Base-by-base conservation (phyloP, 1,140 invertebrate genomes). In the Aphelenchoides besseyi region DNA sequence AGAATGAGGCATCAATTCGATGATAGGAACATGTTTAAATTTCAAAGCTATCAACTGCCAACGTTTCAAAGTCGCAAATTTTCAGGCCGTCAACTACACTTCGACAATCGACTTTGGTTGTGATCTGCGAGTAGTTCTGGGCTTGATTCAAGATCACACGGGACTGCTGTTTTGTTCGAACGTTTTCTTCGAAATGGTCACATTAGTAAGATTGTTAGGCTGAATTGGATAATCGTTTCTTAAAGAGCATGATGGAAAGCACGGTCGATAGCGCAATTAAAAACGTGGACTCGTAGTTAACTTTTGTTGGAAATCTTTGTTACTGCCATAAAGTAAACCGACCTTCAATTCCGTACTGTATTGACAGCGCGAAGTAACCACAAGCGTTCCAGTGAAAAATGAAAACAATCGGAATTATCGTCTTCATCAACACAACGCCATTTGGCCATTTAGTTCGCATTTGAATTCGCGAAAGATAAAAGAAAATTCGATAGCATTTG, bases 161-260 rank as follows among this genome's bases (percentile, higher is more conserved):
- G 75, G 75, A 29, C 73, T 76, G 9, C 16, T 76, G 18, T 76
- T 76, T 36, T 76, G 77, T 29, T 37, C 70, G 5, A 79, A 76
- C 48, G 74, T 76, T n/a, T 76, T 76, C 64, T 54, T 48, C 16
- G 73, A 78, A 69, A 76, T 76, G 33, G 75, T 68, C 63, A 71
- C 79, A 61, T 29, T 79, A 23, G 75, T 75, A 67, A 41, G 23
- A 36, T 37, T n/a, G n/a, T n/a, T n/a, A n/a, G n/a, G n/a, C n/a
- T n/a, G n/a, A n/a, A n/a, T n/a, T n/a, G n/a, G n/a, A n/a, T n/a
- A 48, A 16, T 48, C 41, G 12, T 48, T 48, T 48, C 41, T 59
- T 59, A 8, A 5, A 59, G 55, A 59, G 18, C 5, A 59, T 59
- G 55, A 33, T 59, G 5, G 55, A 59, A 8, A 59, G 55, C 18